Percentiles rank a stretch among this genome's conserved stretches.
Evolutionary conservation across 2,888 invertebrate genomes (phyloP).

Genomic region (Neoascia interrupta): DNA sequence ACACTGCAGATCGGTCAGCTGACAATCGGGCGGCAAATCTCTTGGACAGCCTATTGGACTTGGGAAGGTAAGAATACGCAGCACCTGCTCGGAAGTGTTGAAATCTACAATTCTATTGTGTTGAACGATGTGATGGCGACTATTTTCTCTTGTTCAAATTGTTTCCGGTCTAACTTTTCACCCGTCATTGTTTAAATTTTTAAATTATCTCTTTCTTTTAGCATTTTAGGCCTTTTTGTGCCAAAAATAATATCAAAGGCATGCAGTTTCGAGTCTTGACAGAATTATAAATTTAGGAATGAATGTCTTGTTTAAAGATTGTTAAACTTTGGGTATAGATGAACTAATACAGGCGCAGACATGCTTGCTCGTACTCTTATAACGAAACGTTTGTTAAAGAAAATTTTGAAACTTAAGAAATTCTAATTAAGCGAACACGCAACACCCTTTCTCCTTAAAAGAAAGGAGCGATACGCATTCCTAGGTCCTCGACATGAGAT

Average conservation of each 20-base stretch:
- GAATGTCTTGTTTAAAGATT: too few species aligned
- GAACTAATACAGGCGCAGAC: too few species aligned
- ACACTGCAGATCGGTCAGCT: constrained; percentile 79
- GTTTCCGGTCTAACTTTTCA: constrained; percentile 87
- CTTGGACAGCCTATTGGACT: constrained; percentile 92
- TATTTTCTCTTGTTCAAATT: constrained; percentile 26
- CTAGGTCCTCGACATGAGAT: too few species aligned
- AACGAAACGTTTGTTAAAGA: too few species aligned
- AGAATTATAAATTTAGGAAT: constrained; percentile 11
- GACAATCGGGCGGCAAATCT: constrained; percentile 85
- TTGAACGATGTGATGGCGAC: constrained; percentile 1
- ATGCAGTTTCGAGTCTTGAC: neutral
- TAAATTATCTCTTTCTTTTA: constrained; percentile 50
- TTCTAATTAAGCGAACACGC: too few species aligned
- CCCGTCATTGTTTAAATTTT: constrained; percentile 73
- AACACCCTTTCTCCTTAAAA: too few species aligned
- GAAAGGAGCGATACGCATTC: too few species aligned
- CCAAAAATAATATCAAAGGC: constrained; percentile 22
- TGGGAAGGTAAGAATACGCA: constrained; percentile 86
- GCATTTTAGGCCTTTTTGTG: constrained; percentile 41
- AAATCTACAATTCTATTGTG: neutral
- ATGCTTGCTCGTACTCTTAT: too few species aligned
- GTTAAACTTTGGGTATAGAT: too few species aligned
- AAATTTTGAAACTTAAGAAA: too few species aligned
- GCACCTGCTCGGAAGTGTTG: constrained; percentile 28